Conservation (phyloP, 1,140 invertebrate species). For the Drosophila burlai region DNA sequence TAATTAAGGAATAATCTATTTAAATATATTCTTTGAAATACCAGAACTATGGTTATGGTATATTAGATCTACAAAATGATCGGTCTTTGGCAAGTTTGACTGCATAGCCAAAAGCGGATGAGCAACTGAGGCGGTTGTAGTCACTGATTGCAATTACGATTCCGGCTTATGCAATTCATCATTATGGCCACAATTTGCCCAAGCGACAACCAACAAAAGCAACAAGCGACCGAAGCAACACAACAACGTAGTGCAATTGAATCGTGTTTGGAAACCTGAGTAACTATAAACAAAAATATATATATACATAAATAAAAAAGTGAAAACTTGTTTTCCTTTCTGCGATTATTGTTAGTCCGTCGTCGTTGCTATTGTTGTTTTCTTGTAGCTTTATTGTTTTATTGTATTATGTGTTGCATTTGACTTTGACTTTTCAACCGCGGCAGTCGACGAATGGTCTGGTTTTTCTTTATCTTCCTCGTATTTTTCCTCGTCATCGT, state of each 20-base stretch:
- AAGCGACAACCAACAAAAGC: slow-evolving; percentile 49
- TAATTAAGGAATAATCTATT: too few relatives aligned
- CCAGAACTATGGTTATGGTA: not conserved
- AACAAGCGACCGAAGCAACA: slow-evolving; percentile 35
- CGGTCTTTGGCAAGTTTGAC: slow-evolving; percentile 4
- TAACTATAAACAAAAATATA: slow-evolving; percentile 34
- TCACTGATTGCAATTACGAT: slow-evolving; percentile 64
- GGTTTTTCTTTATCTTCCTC: slow-evolving; percentile 27
- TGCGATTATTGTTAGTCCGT: slow-evolving; percentile 52
- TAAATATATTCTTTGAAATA: not conserved
- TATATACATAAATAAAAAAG: slow-evolving; percentile 51
- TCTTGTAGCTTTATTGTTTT: slow-evolving; percentile 41
- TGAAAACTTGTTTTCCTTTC: slow-evolving; percentile 81
- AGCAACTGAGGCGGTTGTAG: slow-evolving; percentile 48
- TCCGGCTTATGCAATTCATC: slow-evolving; percentile 79
- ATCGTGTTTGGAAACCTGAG: slow-evolving; percentile 74
- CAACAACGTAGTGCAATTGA: slow-evolving; percentile 66
- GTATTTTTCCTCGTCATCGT: slow-evolving; percentile 31
- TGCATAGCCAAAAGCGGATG: slow-evolving; percentile 63
- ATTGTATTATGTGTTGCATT: slow-evolving; percentile 70
- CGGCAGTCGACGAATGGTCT: slow-evolving; percentile 43
- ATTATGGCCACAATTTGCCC: slow-evolving; percentile 71
- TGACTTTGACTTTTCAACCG: slow-evolving; percentile 83
- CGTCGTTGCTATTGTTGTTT: slow-evolving; percentile 40
- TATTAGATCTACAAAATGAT: not conserved